phyloP scores from a whole-genome alignment of 2,113 vertebrate species.

The Petromus typicus region DNA sequence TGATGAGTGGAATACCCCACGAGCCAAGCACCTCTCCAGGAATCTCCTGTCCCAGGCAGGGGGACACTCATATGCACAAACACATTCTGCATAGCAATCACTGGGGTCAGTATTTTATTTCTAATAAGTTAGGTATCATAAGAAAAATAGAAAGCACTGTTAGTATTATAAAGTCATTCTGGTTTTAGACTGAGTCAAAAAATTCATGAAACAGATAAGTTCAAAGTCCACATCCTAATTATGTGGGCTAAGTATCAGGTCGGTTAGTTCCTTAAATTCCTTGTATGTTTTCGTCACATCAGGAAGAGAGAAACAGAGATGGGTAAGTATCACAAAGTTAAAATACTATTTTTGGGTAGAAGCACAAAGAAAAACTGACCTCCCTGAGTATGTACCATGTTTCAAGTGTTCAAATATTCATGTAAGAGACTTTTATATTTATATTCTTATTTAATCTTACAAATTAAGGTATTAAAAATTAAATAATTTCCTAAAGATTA shows the following conservation, averaged over 20 bases:
- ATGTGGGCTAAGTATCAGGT: not conserved
- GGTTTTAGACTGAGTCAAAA: not conserved
- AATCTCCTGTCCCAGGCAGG: not conserved
- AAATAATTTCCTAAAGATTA: conserved; percentile 3
- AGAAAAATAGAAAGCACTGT: not conserved
- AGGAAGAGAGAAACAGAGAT: not conserved
- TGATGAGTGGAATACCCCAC: not conserved
- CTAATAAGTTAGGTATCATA: not conserved
- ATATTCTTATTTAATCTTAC: not conserved
- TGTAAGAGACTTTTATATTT: not conserved
- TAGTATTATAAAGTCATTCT: not conserved
- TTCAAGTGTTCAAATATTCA: not conserved
- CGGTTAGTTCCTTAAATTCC: not conserved
- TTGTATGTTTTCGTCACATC: not conserved
- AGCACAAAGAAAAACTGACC: not conserved
- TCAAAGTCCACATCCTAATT: not conserved
- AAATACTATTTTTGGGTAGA: not conserved
- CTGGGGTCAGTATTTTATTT: not conserved
- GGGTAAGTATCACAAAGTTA: not conserved
- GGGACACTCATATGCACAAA: not conserved
- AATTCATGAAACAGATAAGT: not conserved
- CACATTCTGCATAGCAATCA: not conserved
- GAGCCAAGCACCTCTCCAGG: not conserved
- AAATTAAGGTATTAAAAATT: not conserved
- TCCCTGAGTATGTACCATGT: not conserved